These are phyloP conservation scores for Geopemphigus sp. DNA, from an alignment of 1,140 invertebrate species.

Conservation along the genomic window DNA sequence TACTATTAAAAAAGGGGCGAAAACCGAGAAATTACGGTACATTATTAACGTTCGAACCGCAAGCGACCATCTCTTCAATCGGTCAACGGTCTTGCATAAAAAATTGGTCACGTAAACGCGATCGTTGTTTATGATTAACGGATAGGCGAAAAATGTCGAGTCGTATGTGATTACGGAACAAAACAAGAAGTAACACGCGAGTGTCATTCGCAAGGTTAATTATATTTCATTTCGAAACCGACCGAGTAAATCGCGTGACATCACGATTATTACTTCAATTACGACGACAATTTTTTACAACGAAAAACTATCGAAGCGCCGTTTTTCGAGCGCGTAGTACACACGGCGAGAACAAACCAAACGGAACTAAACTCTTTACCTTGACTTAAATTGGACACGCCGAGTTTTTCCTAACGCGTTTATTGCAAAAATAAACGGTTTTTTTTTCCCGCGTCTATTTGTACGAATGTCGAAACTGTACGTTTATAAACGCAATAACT, in stretches of 20 bases:
- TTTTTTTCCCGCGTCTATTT: background rate
- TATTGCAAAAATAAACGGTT: background rate
- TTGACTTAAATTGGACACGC: slow-evolving; percentile 33
- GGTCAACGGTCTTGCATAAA: slow-evolving; percentile 2
- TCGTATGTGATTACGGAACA: slow-evolving; percentile 36
- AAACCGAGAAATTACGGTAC: too few relatives aligned
- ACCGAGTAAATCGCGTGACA: slow-evolving; percentile 4
- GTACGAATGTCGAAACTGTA: background rate
- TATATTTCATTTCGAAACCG: slow-evolving; percentile 35
- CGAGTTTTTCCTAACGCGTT: background rate
- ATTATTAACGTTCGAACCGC: too few relatives aligned
- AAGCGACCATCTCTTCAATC: background rate
- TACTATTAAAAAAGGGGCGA: too few relatives aligned
- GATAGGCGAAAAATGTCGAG: slow-evolving; percentile 16
- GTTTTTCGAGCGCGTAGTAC: background rate
- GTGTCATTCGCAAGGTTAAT: slow-evolving; percentile 45
- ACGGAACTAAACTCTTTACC: slow-evolving; percentile 18
- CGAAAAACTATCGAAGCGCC: background rate
- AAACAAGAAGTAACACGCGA: slow-evolving; percentile 33
- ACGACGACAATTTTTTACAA: background rate
- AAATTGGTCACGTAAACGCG: slow-evolving; percentile 33
- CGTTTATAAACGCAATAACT: background rate
- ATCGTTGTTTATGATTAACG: slow-evolving; percentile 43
- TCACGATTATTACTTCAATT: slow-evolving; percentile 38
- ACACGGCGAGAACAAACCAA: background rate